A percentile compares a stretch with the other conserved stretches of the same genome.
These are phyloP conservation scores for Ligdia adustata DNA, from an alignment of 2,888 invertebrate species.

Conservation along the genomic window DNA sequence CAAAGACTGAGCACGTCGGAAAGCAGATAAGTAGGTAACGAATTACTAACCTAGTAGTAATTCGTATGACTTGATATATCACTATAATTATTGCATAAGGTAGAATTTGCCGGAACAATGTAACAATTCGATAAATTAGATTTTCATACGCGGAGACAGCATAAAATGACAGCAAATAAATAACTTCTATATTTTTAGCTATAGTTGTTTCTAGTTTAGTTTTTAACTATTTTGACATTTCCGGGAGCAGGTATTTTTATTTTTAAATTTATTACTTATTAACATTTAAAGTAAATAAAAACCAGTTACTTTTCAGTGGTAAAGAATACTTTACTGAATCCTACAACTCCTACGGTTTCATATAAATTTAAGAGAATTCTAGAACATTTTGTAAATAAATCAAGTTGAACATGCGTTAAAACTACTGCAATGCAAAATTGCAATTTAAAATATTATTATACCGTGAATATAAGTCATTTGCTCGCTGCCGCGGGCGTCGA, in stretches of 20 bases:
- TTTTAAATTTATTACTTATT: no score
- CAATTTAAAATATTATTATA: slow-evolving; percentile 31
- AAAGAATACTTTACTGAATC: no score
- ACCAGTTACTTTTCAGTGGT: no score
- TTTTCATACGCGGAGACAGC: slow-evolving; percentile 8
- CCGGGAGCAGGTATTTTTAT: neutral
- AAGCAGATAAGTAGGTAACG: neutral
- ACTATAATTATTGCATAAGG: no score
- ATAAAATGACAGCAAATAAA: neutral
- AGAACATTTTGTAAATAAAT: slow-evolving; percentile 35
- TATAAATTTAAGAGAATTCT: slow-evolving; percentile 29
- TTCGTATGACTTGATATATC: no score
- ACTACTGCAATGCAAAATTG: slow-evolving; percentile 33
- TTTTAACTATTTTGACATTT: neutral
- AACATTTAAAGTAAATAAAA: no score
- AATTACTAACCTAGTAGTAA: no score
- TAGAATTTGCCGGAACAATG: slow-evolving; percentile 6
- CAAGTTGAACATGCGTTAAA: slow-evolving; percentile 26
- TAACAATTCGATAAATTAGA: slow-evolving; percentile 4
- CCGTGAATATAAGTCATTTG: slow-evolving; percentile 25
- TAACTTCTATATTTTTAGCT: no score
- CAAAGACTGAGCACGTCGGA: slow-evolving; percentile 22
- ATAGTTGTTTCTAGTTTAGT: no score
- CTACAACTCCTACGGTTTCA: slow-evolving; percentile 19
- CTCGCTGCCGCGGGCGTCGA: slow-evolving; percentile 39